A percentile compares a stretch with the other conserved stretches of the same genome.
Conservation (phyloP, 2,113 vertebrate species). For the Tretioscincus oriximinensis region DNA sequence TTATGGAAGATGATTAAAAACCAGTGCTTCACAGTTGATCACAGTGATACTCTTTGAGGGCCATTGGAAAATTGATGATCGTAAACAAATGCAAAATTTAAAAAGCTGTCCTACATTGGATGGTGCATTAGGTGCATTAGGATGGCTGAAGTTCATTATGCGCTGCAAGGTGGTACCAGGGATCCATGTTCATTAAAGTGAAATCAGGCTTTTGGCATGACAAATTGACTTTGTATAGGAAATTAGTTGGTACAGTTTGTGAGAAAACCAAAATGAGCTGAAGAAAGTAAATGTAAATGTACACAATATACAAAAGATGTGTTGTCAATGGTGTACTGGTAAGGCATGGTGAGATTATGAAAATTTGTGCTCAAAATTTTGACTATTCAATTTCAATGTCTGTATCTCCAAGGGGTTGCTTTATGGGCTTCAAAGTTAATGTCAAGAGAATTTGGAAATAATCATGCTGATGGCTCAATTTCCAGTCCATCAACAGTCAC, state of each 20-base stretch:
- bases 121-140: not conserved
- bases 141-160: not conserved
- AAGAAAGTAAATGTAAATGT: slow-evolving; percentile 28
- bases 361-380: too few species aligned
- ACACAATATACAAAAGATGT: slow-evolving; percentile 8
- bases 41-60: not conserved
- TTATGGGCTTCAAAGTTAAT: too few species aligned
- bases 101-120: not conserved
- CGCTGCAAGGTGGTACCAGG: not conserved
- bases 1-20: not conserved
- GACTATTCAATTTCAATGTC: too few species aligned
- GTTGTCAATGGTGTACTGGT: slow-evolving; percentile 17
- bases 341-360: not conserved
- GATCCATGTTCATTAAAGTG: not conserved
- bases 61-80: too few species aligned
- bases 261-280: not conserved
- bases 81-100: not conserved
- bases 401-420: too few species aligned
- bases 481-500: too few species aligned
- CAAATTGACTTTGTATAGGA: not conserved
- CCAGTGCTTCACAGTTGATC: not conserved
- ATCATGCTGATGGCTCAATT: too few species aligned
- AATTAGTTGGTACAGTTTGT: not conserved
- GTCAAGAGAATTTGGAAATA: too few species aligned
- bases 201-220: slow-evolving; percentile 9